A percentile compares a stretch with the other conserved stretches of the same genome.
These are phyloP conservation scores for Schizaphis graminum DNA, from an alignment of 2,888 invertebrate genomes.

Conservation along the genomic window DNA sequence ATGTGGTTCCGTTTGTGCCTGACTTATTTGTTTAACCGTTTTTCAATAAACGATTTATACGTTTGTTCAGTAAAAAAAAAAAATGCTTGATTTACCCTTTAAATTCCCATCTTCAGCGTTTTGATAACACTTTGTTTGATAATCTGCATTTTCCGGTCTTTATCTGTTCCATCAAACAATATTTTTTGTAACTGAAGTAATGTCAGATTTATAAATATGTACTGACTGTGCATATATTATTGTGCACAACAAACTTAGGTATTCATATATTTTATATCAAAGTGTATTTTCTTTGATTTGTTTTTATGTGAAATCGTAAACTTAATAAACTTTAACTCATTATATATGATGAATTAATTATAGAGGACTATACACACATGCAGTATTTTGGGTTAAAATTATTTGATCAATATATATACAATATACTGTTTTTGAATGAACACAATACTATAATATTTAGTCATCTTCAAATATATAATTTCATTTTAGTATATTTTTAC, in stretches of 20 bases:
- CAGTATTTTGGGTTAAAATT: not conserved
- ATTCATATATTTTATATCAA: not conserved
- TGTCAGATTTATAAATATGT: not conserved
- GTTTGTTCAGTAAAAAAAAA: constrained; percentile 36
- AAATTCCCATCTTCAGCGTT: not conserved
- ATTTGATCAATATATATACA: not conserved
- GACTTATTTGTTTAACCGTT: constrained; percentile 61
- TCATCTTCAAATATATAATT: not conserved
- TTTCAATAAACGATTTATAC: constrained; percentile 50
- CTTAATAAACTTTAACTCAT: not conserved
- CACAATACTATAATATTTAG: not conserved
- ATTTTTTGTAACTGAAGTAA: not conserved
- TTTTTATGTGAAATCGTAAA: not conserved
- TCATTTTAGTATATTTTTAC: not conserved
- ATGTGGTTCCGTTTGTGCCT: constrained; percentile 52
- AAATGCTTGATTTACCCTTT: constrained; percentile 29
- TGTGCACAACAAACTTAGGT: not conserved
- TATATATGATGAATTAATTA: not conserved
- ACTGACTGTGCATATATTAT: not conserved
- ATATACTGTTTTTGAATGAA: not conserved
- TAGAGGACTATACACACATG: not conserved
- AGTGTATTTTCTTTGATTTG: not conserved
- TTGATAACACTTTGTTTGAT: not conserved
- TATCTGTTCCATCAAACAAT: constrained; percentile 4
- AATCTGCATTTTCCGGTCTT: not conserved